These are phyloP conservation scores for Onychomys torridus DNA, from an alignment of 2,797 vertebrate genomes.

Conservation along the genomic window DNA sequence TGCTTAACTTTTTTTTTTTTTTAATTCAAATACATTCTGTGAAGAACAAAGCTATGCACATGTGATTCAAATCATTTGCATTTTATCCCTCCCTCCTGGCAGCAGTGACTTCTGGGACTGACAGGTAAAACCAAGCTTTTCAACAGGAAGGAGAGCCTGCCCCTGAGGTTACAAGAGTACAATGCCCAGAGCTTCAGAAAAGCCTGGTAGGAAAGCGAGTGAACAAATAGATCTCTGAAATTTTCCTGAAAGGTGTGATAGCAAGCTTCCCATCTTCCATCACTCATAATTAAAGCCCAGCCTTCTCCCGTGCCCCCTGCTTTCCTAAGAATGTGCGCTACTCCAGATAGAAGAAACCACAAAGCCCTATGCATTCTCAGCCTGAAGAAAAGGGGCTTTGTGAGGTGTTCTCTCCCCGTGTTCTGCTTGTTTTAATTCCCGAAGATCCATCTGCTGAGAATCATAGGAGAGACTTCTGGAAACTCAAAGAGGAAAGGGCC, in stretches of 20 bases:
- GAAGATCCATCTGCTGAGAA: conserved; percentile 66
- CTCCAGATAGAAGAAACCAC: conserved; percentile 34
- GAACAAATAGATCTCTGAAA: neutral
- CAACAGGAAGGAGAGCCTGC: neutral
- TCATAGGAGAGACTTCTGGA: conserved; percentile 46
- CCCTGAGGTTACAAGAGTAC: neutral
- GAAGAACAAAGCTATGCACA: neutral
- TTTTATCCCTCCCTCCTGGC: neutral
- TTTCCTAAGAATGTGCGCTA: conserved; percentile 22
- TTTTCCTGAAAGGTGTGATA: conserved; percentile 59
- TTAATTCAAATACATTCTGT: neutral
- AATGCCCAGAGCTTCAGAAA: conserved; percentile 44
- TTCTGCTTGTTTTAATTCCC: conserved; percentile 70
- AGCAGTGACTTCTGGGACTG: neutral
- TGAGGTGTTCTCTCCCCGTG: neutral
- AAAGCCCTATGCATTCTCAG: conserved; percentile 52
- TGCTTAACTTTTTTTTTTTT: neutral
- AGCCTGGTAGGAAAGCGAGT: neutral
- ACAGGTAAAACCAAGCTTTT: neutral
- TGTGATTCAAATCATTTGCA: neutral
- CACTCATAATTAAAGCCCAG: conserved; percentile 40
- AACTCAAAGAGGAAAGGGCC: conserved; percentile 45
- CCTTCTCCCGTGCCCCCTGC: neutral
- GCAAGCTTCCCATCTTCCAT: conserved; percentile 20
- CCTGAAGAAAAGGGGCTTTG: conserved; percentile 63